Evolutionary conservation across 2,888 invertebrate species (phyloP), one percentile per base, ranked within the genome.

Genomic region (Synanthedon vespiformis): DNA sequence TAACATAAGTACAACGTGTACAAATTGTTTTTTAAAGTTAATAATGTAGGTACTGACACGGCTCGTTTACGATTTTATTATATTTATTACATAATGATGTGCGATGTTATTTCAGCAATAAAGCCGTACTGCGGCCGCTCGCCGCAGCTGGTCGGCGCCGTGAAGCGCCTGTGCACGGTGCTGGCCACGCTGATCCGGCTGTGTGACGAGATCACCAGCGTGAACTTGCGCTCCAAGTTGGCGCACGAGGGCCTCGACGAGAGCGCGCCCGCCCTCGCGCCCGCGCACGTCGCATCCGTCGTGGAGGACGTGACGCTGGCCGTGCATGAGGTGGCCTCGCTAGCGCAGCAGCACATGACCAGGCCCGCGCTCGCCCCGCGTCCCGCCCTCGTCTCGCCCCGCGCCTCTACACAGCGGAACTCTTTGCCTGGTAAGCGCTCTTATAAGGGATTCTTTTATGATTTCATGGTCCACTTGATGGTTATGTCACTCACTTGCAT

Each of bases 201-300:
- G 59, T 96, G 97, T 76, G 97, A 97, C 77, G 95, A 96, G 77
- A 93, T 95, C 51, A 89, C 96, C 57, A 92, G 92, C 59, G 91
- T 92, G 49, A 92, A 93, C 63, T 89, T 91, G 67, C 88, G 90
- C n/a, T 90, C 90, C 34, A 90, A 84, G 57, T 77, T 78, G 2
- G 75, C 72, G 13, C 77, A 81, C 51, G 76, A 81, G 55, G 78
- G 80, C 58, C 54, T 77, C 50, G 84, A 83, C 48, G 72, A 76
- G 13, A 72, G 79, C 0, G 68, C 72, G 12, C 72, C 76, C 48
- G 85, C 84, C n/a, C 55, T 83, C 55, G 81, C 81, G 0, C 80
- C 83, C 2, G 85, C 83, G 48, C 82, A 81, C 58, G 86, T 85
- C 52, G 76, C 77, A 58, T 64, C 78, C 0, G 81, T 85, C 54